These are phyloP conservation scores for Bombyx mandarina DNA, from an alignment of 1,140 invertebrate genomes.

Conservation along the genomic window DNA sequence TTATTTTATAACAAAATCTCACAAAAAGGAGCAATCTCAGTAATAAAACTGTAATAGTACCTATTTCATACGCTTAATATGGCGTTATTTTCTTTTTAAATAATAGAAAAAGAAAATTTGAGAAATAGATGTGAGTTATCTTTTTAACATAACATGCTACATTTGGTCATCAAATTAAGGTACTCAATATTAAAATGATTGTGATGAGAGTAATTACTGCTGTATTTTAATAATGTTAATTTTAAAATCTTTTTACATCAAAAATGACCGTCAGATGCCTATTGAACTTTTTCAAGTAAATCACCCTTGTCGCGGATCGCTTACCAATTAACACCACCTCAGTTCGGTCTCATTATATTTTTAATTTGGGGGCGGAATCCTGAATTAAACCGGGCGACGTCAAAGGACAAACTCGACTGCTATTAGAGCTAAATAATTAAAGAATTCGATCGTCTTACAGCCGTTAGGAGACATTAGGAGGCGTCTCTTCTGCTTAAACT, in stretches of 20 bases:
- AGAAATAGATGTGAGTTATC: too few species aligned
- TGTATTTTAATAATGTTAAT: too few species aligned
- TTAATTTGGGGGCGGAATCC: slow-evolving; percentile 68
- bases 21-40: too few species aligned
- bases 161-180: too few species aligned
- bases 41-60: too few species aligned
- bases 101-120: too few species aligned
- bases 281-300: slow-evolving; percentile 33
- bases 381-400: slow-evolving; percentile 65
- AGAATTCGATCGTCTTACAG: slow-evolving; percentile 63
- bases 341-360: slow-evolving; percentile 68
- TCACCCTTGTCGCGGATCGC: slow-evolving; percentile 44
- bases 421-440: slow-evolving; percentile 70
- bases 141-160: too few species aligned
- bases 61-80: too few species aligned
- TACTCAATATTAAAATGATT: too few species aligned
- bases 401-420: slow-evolving; percentile 60
- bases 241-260: not conserved
- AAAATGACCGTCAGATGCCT: not conserved
- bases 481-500: slow-evolving; percentile 43
- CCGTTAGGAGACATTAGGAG: slow-evolving; percentile 63
- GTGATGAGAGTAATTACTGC: too few species aligned
- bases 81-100: too few species aligned
- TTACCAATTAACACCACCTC: slow-evolving; percentile 67
- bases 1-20: too few species aligned